These are phyloP conservation scores for Eucidaris tribuloides DNA, from an alignment of 35 echinoderm and acorn worm genomes.

Conservation along the genomic window DNA sequence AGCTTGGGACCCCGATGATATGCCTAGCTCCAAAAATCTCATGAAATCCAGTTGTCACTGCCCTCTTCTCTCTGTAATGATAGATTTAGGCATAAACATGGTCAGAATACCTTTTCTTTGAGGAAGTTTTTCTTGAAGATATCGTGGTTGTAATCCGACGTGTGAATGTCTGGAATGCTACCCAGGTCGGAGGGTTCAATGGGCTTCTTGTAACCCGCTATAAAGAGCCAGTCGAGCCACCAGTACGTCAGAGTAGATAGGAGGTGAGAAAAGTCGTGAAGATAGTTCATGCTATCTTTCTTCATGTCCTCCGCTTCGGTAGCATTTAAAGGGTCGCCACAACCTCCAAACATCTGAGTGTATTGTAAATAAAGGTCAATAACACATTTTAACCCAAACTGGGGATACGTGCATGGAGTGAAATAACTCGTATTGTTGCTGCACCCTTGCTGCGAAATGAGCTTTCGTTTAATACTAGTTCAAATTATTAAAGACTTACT, in stretches of 20 bases:
- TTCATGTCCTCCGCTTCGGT: slow-evolving; percentile 4
- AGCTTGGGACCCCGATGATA: no score
- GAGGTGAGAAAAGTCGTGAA: slow-evolving; percentile 57
- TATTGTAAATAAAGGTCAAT: not conserved
- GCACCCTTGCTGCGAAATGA: no score
- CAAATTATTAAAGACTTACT: no score
- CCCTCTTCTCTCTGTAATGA: no score
- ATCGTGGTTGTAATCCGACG: not conserved
- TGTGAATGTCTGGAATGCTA: not conserved
- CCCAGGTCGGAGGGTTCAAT: not conserved
- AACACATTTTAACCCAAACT: no score
- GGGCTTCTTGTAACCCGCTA: not conserved
- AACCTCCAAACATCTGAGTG: not conserved
- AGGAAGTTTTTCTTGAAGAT: not conserved
- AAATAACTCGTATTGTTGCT: no score
- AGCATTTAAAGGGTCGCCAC: not conserved
- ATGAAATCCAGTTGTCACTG: no score
- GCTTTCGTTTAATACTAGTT: no score
- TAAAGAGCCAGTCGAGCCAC: slow-evolving; percentile 91
- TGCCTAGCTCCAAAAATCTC: no score
- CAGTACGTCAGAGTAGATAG: slow-evolving; percentile 52
- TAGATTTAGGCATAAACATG: no score
- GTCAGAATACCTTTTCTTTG: not conserved
- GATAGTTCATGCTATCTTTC: slow-evolving; percentile 59
- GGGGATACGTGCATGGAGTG: no score